Evolutionary conservation across 2,797 vertebrate genomes (phyloP).

Genomic region (Syncerus caffer): DNA sequence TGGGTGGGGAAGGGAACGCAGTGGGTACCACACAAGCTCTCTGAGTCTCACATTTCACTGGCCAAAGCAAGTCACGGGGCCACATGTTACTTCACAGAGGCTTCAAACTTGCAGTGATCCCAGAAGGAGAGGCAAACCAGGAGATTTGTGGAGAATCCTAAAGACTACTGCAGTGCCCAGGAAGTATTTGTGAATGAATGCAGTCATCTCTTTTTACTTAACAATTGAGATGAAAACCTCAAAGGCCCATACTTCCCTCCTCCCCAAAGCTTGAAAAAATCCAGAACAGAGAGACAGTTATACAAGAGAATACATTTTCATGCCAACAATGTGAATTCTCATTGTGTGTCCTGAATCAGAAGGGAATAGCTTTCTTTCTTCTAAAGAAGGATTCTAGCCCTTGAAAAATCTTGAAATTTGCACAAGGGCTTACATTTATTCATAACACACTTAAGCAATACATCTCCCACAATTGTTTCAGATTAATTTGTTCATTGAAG

Average conservation of each 20-base stretch:
- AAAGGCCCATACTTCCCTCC: background rate
- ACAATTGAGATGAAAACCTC: background rate
- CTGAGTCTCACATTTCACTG: background rate
- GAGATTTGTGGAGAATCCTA: background rate
- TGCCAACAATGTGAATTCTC: background rate
- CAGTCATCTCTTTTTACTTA: background rate
- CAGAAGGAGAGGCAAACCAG: background rate
- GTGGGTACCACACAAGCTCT: background rate
- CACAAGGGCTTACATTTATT: background rate
- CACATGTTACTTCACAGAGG: background rate
- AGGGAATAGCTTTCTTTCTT: background rate
- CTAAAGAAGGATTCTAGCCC: background rate
- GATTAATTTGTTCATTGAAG: background rate
- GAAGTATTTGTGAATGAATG: background rate
- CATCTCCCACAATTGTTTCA: background rate
- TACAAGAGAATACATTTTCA: background rate
- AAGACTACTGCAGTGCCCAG: background rate
- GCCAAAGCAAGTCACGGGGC: background rate
- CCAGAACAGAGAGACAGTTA: background rate
- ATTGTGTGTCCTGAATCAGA: background rate
- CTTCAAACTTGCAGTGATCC: background rate
- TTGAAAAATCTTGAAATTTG: background rate
- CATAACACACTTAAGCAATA: background rate
- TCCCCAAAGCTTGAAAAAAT: background rate
- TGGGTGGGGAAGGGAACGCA: rapidly evolving